These are phyloP conservation scores for Protonibea diacanthus DNA, from an alignment of 2,797 vertebrate genomes.

Conservation along the genomic window DNA sequence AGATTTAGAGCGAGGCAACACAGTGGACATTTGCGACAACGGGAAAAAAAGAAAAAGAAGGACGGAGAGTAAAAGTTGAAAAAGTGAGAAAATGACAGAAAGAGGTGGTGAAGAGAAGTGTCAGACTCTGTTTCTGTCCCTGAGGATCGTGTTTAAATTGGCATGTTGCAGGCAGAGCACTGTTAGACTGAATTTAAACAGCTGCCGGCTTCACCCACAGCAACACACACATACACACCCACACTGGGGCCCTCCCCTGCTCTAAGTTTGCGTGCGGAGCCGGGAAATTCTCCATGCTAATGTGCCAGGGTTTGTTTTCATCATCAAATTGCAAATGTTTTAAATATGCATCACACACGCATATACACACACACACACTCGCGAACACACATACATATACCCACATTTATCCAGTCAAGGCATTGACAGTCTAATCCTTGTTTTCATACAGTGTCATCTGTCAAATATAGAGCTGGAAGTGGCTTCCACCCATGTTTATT, in stretches of 20 bases:
- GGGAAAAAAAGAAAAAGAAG: constrained; percentile 2
- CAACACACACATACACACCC: constrained; percentile 43
- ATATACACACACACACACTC: constrained; percentile 16
- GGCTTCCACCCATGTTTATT: constrained; percentile 67
- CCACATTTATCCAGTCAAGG: constrained; percentile 60
- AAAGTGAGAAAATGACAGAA: constrained; percentile 53
- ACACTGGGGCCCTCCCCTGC: constrained; percentile 70
- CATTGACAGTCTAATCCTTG: constrained; percentile 68
- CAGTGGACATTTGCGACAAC: constrained; percentile 13
- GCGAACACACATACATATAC: constrained; percentile 33
- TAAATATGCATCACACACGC: constrained; percentile 79
- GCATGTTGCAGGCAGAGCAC: constrained; percentile 70
- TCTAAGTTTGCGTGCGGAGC: constrained; percentile 82
- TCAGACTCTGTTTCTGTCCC: constrained; percentile 73
- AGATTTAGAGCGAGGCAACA: background rate
- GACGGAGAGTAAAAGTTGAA: background rate
- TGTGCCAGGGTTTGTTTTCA: constrained; percentile 85
- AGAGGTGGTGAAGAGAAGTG: constrained; percentile 61
- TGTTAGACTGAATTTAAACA: constrained; percentile 80
- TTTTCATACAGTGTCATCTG: constrained; percentile 71
- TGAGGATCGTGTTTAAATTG: constrained; percentile 80
- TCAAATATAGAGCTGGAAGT: constrained; percentile 66
- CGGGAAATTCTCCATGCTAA: constrained; percentile 81
- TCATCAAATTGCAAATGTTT: constrained; percentile 85
- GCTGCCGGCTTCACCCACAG: constrained; percentile 78